A percentile compares a stretch with the other conserved stretches of the same genome.
Conservation (phyloP, 2,888 invertebrate genomes). For the Machimus atricapillus region DNA sequence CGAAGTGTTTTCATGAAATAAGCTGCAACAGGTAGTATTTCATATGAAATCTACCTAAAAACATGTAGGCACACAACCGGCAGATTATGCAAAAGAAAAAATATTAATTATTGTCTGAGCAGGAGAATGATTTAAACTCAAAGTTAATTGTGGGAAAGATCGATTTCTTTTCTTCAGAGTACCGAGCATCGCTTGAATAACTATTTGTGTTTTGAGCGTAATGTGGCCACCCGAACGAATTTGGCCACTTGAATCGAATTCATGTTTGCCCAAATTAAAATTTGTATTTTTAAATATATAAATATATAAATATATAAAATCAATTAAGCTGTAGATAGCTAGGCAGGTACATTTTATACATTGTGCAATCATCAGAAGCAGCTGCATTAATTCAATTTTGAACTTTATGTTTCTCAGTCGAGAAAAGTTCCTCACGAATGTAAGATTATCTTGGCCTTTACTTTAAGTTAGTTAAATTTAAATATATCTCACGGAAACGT, state of each 20-base stretch:
- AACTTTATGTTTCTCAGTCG: not conserved
- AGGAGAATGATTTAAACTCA: not conserved
- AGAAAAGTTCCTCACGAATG: not conserved
- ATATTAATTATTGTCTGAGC: not conserved
- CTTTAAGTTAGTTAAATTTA: not conserved
- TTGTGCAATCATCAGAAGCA: not conserved
- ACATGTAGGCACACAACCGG: not conserved
- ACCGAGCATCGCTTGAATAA: not conserved
- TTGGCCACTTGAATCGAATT: not conserved
- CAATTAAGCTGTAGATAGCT: not conserved
- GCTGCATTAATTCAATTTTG: not conserved
- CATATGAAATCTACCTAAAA: too few relatives aligned
- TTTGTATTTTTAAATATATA: not conserved
- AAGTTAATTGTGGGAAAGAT: not conserved
- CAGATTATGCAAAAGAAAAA: not conserved
- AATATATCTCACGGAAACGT: not conserved
- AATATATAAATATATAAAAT: too few relatives aligned
- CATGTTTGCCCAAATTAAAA: not conserved
- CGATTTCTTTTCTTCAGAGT: not conserved
- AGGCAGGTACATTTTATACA: not conserved
- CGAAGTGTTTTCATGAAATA: too few relatives aligned
- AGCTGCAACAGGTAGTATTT: too few relatives aligned
- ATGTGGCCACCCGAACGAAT: not conserved
- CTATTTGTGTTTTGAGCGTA: not conserved
- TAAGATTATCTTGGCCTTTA: not conserved